A percentile compares a stretch with the other conserved stretches of the same genome.
These are phyloP conservation scores for Xenopus laevis DNA, from an alignment of 2,113 vertebrate genomes.

Conservation along the genomic window DNA sequence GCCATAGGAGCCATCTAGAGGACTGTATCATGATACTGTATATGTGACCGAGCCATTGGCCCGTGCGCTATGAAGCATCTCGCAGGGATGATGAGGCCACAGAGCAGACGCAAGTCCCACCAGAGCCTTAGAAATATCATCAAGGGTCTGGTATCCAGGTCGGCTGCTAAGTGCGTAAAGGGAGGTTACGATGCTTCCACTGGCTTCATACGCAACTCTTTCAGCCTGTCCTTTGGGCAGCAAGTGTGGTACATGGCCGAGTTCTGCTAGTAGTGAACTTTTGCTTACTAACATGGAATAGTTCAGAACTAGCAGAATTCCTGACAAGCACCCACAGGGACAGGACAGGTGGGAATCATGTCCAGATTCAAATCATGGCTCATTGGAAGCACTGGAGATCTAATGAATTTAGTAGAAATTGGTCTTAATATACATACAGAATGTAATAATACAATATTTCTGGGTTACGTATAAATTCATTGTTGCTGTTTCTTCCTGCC, in stretches of 20 bases:
- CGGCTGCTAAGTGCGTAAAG: conserved; percentile 26
- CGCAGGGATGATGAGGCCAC: background rate
- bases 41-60: too few species aligned
- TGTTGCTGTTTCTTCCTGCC: too few species aligned
- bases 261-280: conserved; percentile 81
- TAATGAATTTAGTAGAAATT: too few species aligned
- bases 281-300: conserved; percentile 62
- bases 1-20: too few species aligned
- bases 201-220: background rate
- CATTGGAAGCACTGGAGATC: too few species aligned
- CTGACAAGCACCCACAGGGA: conserved; percentile 59
- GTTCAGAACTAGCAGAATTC: conserved; percentile 81
- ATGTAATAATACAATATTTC: too few species aligned
- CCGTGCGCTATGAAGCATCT: background rate
- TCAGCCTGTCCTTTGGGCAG: conserved; percentile 8
- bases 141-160: conserved; percentile 42
- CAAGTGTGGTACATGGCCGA: conserved; percentile 63
- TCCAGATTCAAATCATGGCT: too few species aligned
- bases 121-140: conserved; percentile 36
- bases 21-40: too few species aligned
- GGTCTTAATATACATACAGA: too few species aligned
- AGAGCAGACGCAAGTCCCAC: conserved; percentile 32
- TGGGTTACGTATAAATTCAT: too few species aligned
- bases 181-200: background rate
- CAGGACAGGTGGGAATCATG: background rate